phyloP scores from a whole-genome alignment of 2,113 vertebrate genomes.

The Hydrochoerus hydrochaeris region DNA sequence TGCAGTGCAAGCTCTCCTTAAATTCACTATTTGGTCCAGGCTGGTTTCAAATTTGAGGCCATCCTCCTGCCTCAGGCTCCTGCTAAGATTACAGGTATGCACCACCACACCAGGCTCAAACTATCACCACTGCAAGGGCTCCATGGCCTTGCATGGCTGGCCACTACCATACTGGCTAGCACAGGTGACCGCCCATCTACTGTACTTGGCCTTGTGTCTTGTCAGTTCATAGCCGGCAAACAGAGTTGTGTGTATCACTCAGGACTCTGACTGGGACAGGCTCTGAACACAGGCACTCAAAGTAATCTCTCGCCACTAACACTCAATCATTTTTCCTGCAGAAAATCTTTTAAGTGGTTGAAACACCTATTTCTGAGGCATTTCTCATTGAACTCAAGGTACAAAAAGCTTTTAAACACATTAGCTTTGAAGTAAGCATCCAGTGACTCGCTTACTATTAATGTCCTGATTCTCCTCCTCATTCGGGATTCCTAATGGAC shows the following conservation, averaged over 20 bases:
- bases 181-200: not conserved
- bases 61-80: not conserved
- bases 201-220: not conserved
- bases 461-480: slow-evolving; percentile 21
- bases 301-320: slow-evolving; percentile 39
- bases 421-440: slow-evolving; percentile 60
- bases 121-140: not conserved
- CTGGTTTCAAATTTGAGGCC: not conserved
- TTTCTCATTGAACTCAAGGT: slow-evolving; percentile 52
- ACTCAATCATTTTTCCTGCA: slow-evolving; percentile 49
- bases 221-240: not conserved
- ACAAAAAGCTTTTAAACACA: slow-evolving; percentile 53
- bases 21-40: not conserved
- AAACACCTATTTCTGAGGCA: slow-evolving; percentile 66
- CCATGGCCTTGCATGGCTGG: not conserved
- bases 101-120: not conserved
- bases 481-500: slow-evolving; percentile 12
- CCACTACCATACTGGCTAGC: not conserved
- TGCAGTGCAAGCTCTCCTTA: not conserved
- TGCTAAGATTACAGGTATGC: too few species aligned
- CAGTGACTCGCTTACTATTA: slow-evolving; percentile 39
- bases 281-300: not conserved
- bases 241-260: not conserved
- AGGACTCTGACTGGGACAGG: not conserved
- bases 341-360: slow-evolving; percentile 56